Evolutionary conservation across 2,888 invertebrate genomes (phyloP).

Genomic region (Cynaeus angustus): DNA sequence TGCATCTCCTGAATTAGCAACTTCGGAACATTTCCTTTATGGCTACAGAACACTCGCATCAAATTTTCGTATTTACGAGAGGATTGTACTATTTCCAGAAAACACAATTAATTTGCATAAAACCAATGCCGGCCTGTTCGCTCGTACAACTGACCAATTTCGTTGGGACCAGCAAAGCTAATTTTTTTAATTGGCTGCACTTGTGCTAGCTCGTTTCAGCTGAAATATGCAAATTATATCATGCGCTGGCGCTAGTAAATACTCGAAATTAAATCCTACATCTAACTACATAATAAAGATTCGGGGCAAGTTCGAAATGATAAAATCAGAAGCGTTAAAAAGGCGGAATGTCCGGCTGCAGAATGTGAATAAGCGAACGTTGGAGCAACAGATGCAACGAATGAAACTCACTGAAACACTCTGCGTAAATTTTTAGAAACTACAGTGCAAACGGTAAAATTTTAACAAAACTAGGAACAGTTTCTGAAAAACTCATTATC

Average conservation of each 20-base stretch:
- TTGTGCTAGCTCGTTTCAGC: slow-evolving; percentile 53
- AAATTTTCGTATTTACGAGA: slow-evolving; percentile 31
- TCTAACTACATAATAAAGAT: slow-evolving; percentile 34
- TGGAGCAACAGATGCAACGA: background rate
- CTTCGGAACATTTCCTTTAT: slow-evolving; percentile 25
- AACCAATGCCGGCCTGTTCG: slow-evolving; percentile 47
- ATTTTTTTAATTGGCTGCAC: slow-evolving; percentile 56
- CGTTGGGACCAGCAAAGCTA: slow-evolving; percentile 52
- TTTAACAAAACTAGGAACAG: no score
- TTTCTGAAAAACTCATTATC: background rate
- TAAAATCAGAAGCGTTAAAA: slow-evolving; percentile 16
- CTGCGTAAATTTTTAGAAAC: background rate
- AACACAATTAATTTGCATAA: slow-evolving; percentile 53
- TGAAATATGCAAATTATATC: slow-evolving; percentile 58
- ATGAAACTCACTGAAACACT: background rate
- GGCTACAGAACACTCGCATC: slow-evolving; percentile 9
- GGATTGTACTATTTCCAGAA: slow-evolving; percentile 33
- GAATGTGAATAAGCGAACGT: background rate
- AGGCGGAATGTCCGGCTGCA: background rate
- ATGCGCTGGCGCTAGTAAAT: slow-evolving; percentile 48
- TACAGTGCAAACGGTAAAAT: no score
- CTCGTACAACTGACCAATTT: slow-evolving; percentile 55
- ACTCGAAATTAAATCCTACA: slow-evolving; percentile 29
- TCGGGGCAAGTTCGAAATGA: slow-evolving; percentile 26
- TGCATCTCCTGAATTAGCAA: slow-evolving; percentile 24